These are phyloP conservation scores for Chondrosia reniformis DNA, from an alignment of 37 sponge, comb jelly and placozoan species.

Conservation along the genomic window DNA sequence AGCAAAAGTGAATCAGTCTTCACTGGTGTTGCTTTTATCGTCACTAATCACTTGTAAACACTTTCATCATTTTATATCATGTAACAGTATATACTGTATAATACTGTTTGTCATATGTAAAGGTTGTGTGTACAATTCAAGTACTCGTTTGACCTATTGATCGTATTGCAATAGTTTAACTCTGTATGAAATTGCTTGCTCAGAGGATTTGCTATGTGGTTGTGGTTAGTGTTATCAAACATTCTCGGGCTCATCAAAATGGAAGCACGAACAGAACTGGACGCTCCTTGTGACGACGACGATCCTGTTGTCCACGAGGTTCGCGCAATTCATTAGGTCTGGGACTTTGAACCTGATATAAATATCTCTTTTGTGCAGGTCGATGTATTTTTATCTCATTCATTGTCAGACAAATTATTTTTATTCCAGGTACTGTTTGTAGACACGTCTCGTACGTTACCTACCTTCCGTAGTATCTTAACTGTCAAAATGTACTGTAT, in stretches of 20 bases:
- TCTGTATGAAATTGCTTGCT: too few species aligned
- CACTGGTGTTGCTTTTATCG: neutral
- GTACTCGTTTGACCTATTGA: too few species aligned
- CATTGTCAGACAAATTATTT: conserved; percentile 32
- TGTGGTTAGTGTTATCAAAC: too few species aligned
- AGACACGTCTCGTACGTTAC: too few species aligned
- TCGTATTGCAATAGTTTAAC: too few species aligned
- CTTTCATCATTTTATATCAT: neutral
- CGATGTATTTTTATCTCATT: conserved; percentile 51
- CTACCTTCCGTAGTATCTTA: too few species aligned
- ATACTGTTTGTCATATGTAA: neutral
- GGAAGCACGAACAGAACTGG: too few species aligned
- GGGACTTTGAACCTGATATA: neutral
- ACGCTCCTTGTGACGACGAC: too few species aligned
- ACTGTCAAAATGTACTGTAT: too few species aligned
- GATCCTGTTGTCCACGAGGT: conserved; percentile 17
- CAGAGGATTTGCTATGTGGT: too few species aligned
- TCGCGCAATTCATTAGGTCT: neutral
- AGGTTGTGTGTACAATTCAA: neutral
- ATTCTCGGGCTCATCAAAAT: too few species aligned
- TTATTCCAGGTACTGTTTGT: conserved; percentile 37
- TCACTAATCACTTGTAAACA: neutral
- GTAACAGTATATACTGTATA: neutral
- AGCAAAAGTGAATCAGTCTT: neutral
- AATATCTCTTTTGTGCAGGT: conserved; percentile 15